Evolutionary conservation across 2,113 vertebrate genomes (phyloP).

Genomic region (Dipodomys spectabilis): DNA sequence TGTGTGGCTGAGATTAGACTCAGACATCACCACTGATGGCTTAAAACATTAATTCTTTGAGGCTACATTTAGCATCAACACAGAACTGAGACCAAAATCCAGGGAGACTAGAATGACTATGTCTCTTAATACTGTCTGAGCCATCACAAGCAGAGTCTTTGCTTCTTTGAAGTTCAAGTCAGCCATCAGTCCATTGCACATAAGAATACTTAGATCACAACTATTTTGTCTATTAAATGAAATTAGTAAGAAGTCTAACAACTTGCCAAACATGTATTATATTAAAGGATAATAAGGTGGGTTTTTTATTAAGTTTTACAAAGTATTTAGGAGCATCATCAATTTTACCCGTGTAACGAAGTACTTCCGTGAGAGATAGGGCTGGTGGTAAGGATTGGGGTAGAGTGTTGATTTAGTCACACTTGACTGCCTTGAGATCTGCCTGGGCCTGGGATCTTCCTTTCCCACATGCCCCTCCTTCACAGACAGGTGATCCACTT

Average conservation of each 20-base stretch:
- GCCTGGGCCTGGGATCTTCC: background rate
- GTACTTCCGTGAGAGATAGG: conserved; percentile 72
- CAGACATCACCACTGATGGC: no score
- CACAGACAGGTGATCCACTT: conserved; percentile 46
- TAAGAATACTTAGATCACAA: background rate
- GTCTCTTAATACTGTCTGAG: background rate
- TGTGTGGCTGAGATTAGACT: no score
- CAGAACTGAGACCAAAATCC: background rate
- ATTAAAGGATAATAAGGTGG: background rate
- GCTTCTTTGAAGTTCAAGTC: background rate
- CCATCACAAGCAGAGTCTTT: background rate
- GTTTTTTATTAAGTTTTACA: background rate
- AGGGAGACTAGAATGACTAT: background rate
- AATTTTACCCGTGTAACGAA: conserved; percentile 80
- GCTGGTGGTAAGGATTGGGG: conserved; percentile 69
- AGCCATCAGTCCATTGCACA: background rate
- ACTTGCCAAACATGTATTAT: background rate
- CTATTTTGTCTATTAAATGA: background rate
- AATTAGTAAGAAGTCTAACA: background rate
- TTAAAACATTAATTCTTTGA: background rate
- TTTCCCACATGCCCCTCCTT: conserved; percentile 11
- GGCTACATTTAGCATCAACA: background rate
- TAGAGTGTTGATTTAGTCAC: conserved; percentile 53
- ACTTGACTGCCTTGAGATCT: conserved; percentile 51
- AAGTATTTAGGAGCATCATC: background rate